These are phyloP conservation scores for Oenanthe oenanthe DNA, from an alignment of 2,113 vertebrate genomes.

Conservation along the genomic window DNA sequence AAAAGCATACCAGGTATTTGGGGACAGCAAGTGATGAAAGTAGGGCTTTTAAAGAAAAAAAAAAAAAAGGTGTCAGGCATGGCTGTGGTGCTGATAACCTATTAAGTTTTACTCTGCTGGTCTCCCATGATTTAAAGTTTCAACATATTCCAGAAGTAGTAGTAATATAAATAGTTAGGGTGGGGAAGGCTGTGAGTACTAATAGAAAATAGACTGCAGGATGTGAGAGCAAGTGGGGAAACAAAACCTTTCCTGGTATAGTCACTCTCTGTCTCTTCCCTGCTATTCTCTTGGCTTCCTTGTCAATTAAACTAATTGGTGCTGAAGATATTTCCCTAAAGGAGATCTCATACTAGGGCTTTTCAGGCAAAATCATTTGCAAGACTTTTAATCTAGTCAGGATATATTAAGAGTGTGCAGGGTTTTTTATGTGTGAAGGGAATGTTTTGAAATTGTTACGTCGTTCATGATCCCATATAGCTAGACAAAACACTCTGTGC, in stretches of 20 bases:
- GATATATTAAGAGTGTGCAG: constrained; percentile 71
- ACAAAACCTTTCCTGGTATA: neutral
- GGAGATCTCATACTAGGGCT: constrained; percentile 64
- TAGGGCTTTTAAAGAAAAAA: neutral
- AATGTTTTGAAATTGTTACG: constrained; percentile 50
- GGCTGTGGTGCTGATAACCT: neutral
- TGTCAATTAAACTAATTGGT: constrained; percentile 79
- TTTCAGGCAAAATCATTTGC: constrained; percentile 74
- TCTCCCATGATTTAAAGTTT: constrained; percentile 16
- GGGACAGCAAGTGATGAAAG: neutral
- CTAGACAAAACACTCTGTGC: constrained; percentile 53
- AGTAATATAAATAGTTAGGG: constrained; percentile 15
- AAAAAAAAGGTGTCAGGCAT: neutral
- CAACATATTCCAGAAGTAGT: neutral
- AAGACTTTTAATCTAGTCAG: constrained; percentile 74
- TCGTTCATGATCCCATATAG: constrained; percentile 45
- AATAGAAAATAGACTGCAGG: neutral
- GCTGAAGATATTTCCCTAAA: constrained; percentile 75
- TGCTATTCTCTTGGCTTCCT: constrained; percentile 64
- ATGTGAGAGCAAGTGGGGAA: constrained; percentile 35
- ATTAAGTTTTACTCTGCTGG: neutral
- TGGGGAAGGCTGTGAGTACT: neutral
- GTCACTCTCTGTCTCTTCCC: constrained; percentile 37
- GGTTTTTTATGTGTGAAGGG: constrained; percentile 29
- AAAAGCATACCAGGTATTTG: neutral